Percentiles rank a stretch among this genome's conserved stretches.
phyloP scores from a whole-genome alignment of 2,113 vertebrate species.

The Carettochelys insculpta region DNA sequence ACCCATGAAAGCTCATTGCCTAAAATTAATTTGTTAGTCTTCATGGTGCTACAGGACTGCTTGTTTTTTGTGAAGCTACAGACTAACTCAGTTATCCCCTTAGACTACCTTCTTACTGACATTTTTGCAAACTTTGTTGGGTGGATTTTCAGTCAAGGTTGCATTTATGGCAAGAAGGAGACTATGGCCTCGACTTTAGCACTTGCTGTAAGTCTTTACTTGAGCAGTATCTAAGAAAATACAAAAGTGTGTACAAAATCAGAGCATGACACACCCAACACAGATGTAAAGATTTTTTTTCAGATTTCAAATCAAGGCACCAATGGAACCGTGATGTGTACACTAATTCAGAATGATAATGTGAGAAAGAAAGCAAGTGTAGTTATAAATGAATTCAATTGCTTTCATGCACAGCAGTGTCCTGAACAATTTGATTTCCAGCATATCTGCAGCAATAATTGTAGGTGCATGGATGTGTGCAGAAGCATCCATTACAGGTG shows the following conservation, averaged over 20 bases:
- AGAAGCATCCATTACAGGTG: neutral
- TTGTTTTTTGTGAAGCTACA: no score
- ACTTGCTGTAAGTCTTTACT: neutral
- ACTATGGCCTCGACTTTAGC: neutral
- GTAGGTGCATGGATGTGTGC: neutral
- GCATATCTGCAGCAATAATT: neutral
- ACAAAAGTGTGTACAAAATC: neutral
- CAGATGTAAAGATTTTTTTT: neutral
- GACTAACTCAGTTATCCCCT: no score
- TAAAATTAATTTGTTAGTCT: no score
- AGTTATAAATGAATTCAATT: neutral
- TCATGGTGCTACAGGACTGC: no score
- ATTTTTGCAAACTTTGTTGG: neutral
- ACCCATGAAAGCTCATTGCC: no score
- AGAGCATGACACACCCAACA: neutral
- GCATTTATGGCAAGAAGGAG: neutral
- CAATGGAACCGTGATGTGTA: neutral
- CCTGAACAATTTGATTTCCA: neutral
- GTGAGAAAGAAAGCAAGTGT: neutral
- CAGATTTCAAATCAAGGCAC: neutral
- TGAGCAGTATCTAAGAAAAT: neutral
- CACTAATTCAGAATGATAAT: neutral
- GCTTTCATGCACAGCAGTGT: neutral
- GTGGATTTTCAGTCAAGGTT: neutral
- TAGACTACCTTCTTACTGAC: no score